A percentile compares a stretch with the other conserved stretches of the same genome.
Conservation (phyloP, 2,797 vertebrate species). For the Scolopax rusticola region DNA sequence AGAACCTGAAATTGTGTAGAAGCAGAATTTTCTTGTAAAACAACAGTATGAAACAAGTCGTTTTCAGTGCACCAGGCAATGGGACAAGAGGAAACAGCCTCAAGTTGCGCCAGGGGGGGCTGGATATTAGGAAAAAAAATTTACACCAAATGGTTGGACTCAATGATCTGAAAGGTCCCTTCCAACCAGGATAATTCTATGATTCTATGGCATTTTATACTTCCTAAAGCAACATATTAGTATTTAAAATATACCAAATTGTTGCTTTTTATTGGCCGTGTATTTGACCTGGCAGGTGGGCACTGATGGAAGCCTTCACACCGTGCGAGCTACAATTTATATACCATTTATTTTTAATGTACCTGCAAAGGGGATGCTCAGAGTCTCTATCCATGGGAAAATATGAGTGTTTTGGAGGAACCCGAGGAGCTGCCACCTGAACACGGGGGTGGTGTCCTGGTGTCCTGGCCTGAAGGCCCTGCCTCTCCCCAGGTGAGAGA, state of each 20-base stretch:
- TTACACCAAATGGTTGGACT: background rate
- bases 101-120: background rate
- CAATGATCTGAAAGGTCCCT: background rate
- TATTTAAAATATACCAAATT: background rate
- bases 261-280: background rate
- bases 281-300: background rate
- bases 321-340: fast-evolving
- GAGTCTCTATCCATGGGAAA: background rate
- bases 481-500: background rate
- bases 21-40: background rate
- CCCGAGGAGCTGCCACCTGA: background rate
- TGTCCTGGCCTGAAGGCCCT: background rate
- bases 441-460: fast-evolving
- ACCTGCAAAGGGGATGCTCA: background rate
- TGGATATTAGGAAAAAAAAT: background rate
- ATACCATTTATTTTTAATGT: background rate
- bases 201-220: background rate
- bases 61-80: background rate
- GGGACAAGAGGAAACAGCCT: background rate
- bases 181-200: background rate
- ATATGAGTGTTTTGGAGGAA: background rate
- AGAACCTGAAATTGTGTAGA: background rate
- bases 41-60: background rate
- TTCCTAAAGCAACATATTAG: fast-evolving
- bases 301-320: background rate